phyloP scores from a whole-genome alignment of 2,797 vertebrate species.

The Sparus aurata region DNA sequence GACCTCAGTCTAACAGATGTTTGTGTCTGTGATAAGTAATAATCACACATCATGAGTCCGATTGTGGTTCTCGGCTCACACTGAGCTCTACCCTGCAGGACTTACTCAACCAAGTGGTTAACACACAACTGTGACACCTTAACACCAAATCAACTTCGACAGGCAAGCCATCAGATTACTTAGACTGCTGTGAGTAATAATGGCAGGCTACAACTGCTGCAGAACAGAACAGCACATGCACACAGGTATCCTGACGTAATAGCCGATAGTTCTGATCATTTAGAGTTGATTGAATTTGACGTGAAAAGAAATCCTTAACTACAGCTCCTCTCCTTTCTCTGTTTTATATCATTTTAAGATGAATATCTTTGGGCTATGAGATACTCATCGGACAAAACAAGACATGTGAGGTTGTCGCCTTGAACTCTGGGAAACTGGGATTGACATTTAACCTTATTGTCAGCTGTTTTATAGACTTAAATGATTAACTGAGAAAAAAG shows the following conservation, averaged over 20 bases:
- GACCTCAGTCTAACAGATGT: neutral
- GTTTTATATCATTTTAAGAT: neutral
- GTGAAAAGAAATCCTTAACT: neutral
- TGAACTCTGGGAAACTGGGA: neutral
- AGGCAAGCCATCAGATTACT: neutral
- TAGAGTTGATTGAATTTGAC: too few species aligned
- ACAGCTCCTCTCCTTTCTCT: neutral
- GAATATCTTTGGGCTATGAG: neutral
- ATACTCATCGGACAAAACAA: neutral
- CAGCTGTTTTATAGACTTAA: neutral
- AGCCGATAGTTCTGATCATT: neutral
- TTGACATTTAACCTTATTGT: neutral
- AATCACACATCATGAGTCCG: neutral
- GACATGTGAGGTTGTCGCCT: neutral
- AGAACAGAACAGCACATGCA: neutral
- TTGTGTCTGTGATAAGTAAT: neutral
- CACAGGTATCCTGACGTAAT: neutral
- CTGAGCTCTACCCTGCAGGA: neutral
- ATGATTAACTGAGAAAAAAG: neutral
- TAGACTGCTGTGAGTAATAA: neutral
- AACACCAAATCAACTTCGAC: neutral
- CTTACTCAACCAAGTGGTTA: constrained; percentile 24
- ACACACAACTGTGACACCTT: neutral
- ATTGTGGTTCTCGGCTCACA: neutral
- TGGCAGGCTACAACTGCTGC: neutral